Conservation (phyloP, 2,888 invertebrate genomes). For the Ecliptopera silaceata region DNA sequence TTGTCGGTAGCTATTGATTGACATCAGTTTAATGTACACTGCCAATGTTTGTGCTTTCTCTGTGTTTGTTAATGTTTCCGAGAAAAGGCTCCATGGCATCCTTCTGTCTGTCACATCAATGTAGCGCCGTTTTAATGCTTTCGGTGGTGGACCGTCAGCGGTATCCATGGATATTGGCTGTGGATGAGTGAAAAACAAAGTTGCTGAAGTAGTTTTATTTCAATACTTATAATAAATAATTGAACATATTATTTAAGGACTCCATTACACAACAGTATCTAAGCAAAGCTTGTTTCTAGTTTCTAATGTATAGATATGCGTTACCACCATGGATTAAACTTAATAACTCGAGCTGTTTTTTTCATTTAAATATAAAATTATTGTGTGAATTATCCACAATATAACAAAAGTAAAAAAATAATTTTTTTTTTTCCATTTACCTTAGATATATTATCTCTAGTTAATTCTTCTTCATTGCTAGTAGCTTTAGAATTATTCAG, state of each 20-base stretch:
- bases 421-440: too few species aligned
- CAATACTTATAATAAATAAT: not conserved
- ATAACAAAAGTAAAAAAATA: too few species aligned
- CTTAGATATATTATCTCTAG: slow-evolving; percentile 49
- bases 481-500: slow-evolving; percentile 71
- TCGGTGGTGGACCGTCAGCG: slow-evolving; percentile 40
- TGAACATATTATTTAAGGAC: too few species aligned
- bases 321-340: too few species aligned
- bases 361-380: not conserved
- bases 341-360: not conserved
- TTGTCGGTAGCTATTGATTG: slow-evolving; percentile 68
- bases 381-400: too few species aligned
- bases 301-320: too few species aligned
- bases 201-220: not conserved
- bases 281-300: too few species aligned
- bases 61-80: slow-evolving; percentile 59
- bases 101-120: slow-evolving; percentile 71
- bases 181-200: not conserved
- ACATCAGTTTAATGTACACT: slow-evolving; percentile 74
- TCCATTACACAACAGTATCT: too few species aligned
- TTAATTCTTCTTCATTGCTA: slow-evolving; percentile 61
- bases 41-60: slow-evolving; percentile 72
- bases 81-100: slow-evolving; percentile 76
- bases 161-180: slow-evolving; percentile 29
- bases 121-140: slow-evolving; percentile 65